Conservation (phyloP, 2,888 invertebrate species). For the Platypus cylindrus region DNA sequence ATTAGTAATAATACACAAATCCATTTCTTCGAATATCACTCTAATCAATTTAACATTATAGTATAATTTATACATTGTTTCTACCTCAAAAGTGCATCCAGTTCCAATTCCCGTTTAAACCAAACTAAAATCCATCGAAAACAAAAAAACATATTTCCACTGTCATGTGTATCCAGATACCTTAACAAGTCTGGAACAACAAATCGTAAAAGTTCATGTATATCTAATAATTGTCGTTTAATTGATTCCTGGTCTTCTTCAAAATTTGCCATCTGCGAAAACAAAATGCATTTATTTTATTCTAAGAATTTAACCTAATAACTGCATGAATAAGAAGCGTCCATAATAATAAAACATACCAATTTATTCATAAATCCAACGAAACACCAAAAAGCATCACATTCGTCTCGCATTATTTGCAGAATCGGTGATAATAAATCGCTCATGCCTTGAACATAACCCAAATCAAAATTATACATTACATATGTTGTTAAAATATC, state of each 20-base stretch:
- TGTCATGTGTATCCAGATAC: slow-evolving; percentile 77
- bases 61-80: too few relatives aligned
- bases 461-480: slow-evolving; percentile 98
- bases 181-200: slow-evolving; percentile 74
- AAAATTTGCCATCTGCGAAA: slow-evolving; percentile 56
- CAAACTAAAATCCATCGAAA: slow-evolving; percentile 91
- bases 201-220: slow-evolving; percentile 69
- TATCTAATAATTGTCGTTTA: slow-evolving; percentile 80
- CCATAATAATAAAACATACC: slow-evolving; percentile 41
- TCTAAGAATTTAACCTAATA: not conserved
- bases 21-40: too few relatives aligned
- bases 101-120: slow-evolving; percentile 88
- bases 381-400: slow-evolving; percentile 98
- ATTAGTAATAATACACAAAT: too few relatives aligned
- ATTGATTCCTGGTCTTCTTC: slow-evolving; percentile 95
- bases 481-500: slow-evolving; percentile 97
- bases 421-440: slow-evolving; percentile 90
- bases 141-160: slow-evolving; percentile 96
- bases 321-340: not conserved
- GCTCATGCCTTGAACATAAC: slow-evolving; percentile 95
- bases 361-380: slow-evolving; percentile 95
- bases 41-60: too few relatives aligned
- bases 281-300: too few relatives aligned
- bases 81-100: slow-evolving; percentile 62
- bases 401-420: slow-evolving; percentile 79